Base-by-base conservation (phyloP, 2,113 vertebrate genomes). In the Periophthalmodon schlosseri region DNA sequence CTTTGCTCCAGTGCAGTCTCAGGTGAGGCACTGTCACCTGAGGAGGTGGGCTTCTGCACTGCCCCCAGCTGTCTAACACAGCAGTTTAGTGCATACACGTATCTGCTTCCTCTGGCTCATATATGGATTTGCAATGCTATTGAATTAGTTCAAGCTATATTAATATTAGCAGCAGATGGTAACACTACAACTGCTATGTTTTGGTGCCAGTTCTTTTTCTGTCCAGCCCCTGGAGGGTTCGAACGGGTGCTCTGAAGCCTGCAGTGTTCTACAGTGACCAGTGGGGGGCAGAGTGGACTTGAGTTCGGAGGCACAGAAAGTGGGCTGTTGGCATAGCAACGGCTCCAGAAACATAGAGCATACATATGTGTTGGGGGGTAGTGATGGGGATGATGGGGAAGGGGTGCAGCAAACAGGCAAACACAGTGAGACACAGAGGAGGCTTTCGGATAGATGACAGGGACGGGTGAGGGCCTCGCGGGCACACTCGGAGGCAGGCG, bases 241-340 rank as follows among this genome's bases (percentile, higher is more conserved):
- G 74, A 69, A 18, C 67, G 74, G 73, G 73, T 61, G 84, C 60
- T 73, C 73, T 74, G 50, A 63, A 88, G 81, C 79, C 81, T 88
- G 91, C 91, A 93, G 91, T 92, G 84, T 71, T 80, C 81, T 86
- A 85, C 74, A 85, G 81, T 82, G 72, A 85, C 81, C 92, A 94
- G 92, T 88, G 90, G 91, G 85, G 74, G 92, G 94, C 83, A 92
- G 89, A 89, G 85, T 88, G 78, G 78, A 81, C 89, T 85, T 76
- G 80, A 84, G 67, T 87, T 90, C 60, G 73, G 79, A 83, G 86
- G 84, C 83, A 87, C 72, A 73, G 86, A 94, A 94, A 94, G 90
- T 93, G 93, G 93, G 93, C 92, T 93, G 92, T 94, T 91, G 94
- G 90, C 93, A 95, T 94, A 88, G 93, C 92, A 94, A 95, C 93